phyloP scores from a whole-genome alignment of 2,797 vertebrate genomes.

The Menidia menidia region DNA sequence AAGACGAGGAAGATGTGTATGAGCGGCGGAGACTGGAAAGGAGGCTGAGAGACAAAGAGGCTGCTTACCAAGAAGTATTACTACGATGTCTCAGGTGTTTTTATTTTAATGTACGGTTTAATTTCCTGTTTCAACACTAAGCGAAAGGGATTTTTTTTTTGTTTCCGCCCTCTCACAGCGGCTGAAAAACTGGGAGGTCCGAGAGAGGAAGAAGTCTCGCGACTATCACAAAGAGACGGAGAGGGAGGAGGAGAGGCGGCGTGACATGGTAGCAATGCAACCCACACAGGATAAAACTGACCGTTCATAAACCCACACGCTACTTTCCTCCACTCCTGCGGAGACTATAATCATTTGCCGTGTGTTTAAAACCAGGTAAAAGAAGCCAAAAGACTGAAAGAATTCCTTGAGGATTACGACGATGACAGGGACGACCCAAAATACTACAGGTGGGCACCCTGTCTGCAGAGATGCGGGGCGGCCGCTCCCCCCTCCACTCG shows the following conservation, averaged over 20 bases:
- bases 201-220: conserved; percentile 95
- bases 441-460: conserved; percentile 89
- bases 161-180: conserved; percentile 79
- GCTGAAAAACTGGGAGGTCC: conserved; percentile 98
- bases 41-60: conserved; percentile 96
- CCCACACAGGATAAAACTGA: not conserved
- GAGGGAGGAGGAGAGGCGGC: conserved; percentile 93
- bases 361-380: conserved; percentile 86
- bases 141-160: not conserved
- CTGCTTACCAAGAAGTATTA: conserved; percentile 95
- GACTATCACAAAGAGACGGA: conserved; percentile 97
- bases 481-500: not conserved
- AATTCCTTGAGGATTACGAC: conserved; percentile 98
- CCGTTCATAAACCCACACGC: not conserved
- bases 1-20: conserved; percentile 96
- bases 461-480: not conserved
- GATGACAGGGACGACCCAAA: conserved; percentile 98
- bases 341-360: not conserved
- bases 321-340: not conserved
- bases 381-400: conserved; percentile 97
- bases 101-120: not conserved
- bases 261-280: conserved; percentile 88
- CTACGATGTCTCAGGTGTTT: not conserved
- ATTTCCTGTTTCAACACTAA: not conserved
- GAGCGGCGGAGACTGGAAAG: conserved; percentile 95